phyloP scores from a whole-genome alignment of 2,888 invertebrate species.

The Conchocele bisecta region DNA sequence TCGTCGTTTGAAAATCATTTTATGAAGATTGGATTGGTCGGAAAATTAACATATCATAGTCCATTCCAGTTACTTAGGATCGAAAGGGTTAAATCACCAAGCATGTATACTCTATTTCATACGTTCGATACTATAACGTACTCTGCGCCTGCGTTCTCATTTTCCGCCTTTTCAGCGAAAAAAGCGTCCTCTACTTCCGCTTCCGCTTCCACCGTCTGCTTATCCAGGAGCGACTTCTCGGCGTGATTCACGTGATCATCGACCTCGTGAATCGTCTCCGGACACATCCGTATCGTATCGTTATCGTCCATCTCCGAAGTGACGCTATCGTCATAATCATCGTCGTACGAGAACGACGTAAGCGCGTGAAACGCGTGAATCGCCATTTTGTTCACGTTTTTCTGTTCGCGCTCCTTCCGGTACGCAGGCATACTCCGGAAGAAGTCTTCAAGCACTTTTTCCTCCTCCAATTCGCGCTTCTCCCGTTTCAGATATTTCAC shows the following conservation, averaged over 20 bases:
- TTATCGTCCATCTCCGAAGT: conserved; percentile 32
- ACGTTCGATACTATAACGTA: too few species aligned
- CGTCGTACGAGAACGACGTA: conserved; percentile 67
- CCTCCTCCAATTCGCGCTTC: conserved; percentile 72
- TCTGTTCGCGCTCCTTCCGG: conserved; percentile 69
- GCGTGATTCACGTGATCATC: conserved; percentile 25
- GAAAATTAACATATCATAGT: too few species aligned
- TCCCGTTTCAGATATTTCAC: conserved; percentile 74
- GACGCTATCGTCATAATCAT: conserved; percentile 58
- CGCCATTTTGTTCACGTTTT: conserved; percentile 74
- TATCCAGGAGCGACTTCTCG: too few species aligned
- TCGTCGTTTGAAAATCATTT: too few species aligned
- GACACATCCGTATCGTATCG: conserved; percentile 16
- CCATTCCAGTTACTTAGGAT: too few species aligned
- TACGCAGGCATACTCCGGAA: conserved; percentile 73
- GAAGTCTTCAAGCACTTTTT: conserved; percentile 72
- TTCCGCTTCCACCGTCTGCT: too few species aligned
- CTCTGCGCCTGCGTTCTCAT: too few species aligned
- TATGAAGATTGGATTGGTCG: too few species aligned
- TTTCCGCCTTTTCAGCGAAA: too few species aligned
- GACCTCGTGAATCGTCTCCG: conserved; percentile 44
- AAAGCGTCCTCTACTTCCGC: too few species aligned
- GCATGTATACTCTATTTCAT: too few species aligned
- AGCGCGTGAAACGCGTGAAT: conserved; percentile 77
- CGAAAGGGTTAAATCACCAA: too few species aligned